Evolutionary conservation across 2,797 vertebrate species (phyloP).

Genomic region (Fistularia tabacaria): DNA sequence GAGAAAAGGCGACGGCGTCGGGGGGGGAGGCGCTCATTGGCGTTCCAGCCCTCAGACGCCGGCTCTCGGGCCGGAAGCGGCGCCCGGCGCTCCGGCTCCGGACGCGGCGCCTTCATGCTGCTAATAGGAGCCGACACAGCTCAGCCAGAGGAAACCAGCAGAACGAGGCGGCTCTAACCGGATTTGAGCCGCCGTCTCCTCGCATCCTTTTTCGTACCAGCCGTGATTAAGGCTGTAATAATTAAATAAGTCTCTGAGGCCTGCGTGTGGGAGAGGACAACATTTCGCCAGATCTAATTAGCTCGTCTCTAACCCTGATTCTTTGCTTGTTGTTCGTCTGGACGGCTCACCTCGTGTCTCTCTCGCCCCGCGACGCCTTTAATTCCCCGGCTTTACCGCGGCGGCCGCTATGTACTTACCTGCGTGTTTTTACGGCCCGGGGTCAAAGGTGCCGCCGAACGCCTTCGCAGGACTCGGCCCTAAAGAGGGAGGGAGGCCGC

Average conservation of each 20-base stretch:
- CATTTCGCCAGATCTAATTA: conserved; percentile 58
- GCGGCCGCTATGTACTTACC: conserved; percentile 18
- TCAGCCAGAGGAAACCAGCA: conserved; percentile 31
- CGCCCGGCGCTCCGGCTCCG: too few relatives aligned
- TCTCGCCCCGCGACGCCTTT: too few relatives aligned
- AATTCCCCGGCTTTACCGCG: too few relatives aligned
- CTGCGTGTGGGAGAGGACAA: too few relatives aligned
- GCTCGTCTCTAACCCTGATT: conserved; percentile 30
- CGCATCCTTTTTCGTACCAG: conserved; percentile 35
- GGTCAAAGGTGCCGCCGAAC: conserved; percentile 29
- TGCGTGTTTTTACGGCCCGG: conserved; percentile 19
- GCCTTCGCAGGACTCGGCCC: too few relatives aligned
- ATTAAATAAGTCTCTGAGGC: conserved; percentile 49
- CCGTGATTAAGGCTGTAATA: conserved; percentile 15
- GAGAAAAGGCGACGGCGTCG: too few relatives aligned
- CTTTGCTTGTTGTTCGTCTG: too few relatives aligned
- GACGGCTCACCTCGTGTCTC: too few relatives aligned
- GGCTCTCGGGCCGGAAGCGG: too few relatives aligned
- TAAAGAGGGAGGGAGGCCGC: conserved; percentile 28
- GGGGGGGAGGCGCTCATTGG: too few relatives aligned
- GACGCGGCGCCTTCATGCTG: conserved; percentile 10
- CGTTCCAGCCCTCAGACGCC: too few relatives aligned
- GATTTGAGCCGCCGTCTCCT: conserved; percentile 57
- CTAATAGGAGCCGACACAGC: too few relatives aligned
- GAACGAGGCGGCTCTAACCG: conserved; percentile 44